These are phyloP conservation scores for Gymnodraco acuticeps DNA, from an alignment of 2,797 vertebrate genomes.

Conservation along the genomic window DNA sequence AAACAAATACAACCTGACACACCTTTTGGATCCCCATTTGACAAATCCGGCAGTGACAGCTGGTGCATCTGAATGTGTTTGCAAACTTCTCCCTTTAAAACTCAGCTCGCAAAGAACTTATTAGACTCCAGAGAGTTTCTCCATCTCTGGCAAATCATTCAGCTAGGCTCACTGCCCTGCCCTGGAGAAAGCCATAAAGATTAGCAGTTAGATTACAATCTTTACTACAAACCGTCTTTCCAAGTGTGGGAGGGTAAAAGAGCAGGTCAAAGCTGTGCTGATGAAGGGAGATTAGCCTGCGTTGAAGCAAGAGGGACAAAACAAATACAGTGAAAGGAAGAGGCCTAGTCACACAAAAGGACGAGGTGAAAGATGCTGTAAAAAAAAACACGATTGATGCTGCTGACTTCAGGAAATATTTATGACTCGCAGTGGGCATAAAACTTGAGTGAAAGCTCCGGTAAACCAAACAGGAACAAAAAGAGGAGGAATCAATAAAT, in stretches of 20 bases:
- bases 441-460: constrained; percentile 62
- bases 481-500: constrained; percentile 79
- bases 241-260: constrained; percentile 61
- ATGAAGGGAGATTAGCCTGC: constrained; percentile 76
- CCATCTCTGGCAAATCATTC: constrained; percentile 72
- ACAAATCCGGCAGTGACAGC: constrained; percentile 70
- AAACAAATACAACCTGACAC: constrained; percentile 78
- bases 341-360: constrained; percentile 70
- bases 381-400: constrained; percentile 44
- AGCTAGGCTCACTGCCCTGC: constrained; percentile 57
- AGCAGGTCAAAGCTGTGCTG: constrained; percentile 62
- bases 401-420: constrained; percentile 77
- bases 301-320: constrained; percentile 72
- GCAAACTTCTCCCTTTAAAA: constrained; percentile 65
- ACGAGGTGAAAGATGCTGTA: constrained; percentile 51
- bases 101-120: constrained; percentile 59
- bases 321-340: constrained; percentile 75
- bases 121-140: constrained; percentile 60
- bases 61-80: constrained; percentile 57
- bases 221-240: constrained; percentile 79
- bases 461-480: constrained; percentile 75
- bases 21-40: constrained; percentile 74
- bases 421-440: constrained; percentile 71
- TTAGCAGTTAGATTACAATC: constrained; percentile 81
- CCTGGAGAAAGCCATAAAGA: constrained; percentile 77